Evolutionary conservation across 1,140 invertebrate genomes (phyloP).

Genomic region (Proales similis): DNA sequence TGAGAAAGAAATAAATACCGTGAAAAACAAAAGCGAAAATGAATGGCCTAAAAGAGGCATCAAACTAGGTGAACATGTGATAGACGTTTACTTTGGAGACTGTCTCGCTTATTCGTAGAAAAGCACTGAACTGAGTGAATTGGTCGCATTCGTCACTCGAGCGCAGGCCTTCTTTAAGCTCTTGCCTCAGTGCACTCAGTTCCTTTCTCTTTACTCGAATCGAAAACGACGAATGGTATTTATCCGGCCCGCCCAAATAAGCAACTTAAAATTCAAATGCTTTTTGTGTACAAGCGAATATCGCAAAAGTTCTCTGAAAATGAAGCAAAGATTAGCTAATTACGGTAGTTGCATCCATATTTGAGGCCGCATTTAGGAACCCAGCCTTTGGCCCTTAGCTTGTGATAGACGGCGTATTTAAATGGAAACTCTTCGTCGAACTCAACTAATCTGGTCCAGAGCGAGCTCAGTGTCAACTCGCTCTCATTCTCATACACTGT

Average conservation of each 20-base stretch:
- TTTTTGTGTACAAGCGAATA: not conserved
- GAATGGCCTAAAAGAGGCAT: not conserved
- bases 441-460: constrained; percentile 1
- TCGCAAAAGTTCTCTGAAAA: not conserved
- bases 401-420: constrained; percentile 34
- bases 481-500: not conserved
- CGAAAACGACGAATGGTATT: constrained; percentile 29
- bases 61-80: not conserved
- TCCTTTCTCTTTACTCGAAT: constrained; percentile 28
- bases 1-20: not conserved
- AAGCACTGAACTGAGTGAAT: constrained; percentile 29
- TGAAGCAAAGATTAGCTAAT: not conserved
- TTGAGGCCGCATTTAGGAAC: constrained; percentile 33
- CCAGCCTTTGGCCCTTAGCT: constrained; percentile 32
- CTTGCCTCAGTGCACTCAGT: not conserved
- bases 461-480: not conserved
- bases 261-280: constrained; percentile 16
- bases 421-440: constrained; percentile 15
- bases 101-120: constrained; percentile 31
- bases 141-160: constrained; percentile 17
- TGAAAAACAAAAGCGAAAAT: not conserved
- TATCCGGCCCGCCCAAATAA: constrained; percentile 26
- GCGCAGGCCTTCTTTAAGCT: too few relatives aligned
- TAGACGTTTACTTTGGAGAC: constrained; percentile 8
- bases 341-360: constrained; percentile 36